Evolutionary conservation across 2,888 invertebrate species (phyloP).

Genomic region (Dascillus cervinus): DNA sequence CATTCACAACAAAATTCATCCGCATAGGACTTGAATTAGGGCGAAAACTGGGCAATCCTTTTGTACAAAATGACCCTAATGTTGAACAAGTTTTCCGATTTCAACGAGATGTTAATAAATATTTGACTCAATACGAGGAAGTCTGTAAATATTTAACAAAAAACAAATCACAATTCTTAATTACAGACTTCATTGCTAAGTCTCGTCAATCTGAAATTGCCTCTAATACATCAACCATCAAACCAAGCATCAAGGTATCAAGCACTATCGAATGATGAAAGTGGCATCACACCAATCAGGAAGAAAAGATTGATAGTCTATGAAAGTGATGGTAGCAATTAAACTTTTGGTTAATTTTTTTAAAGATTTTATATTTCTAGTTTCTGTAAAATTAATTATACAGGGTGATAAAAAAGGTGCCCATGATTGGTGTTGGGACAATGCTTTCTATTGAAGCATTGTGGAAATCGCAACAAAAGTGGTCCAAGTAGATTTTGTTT

Average conservation of each 20-base stretch:
- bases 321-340: not conserved
- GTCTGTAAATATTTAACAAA: slow-evolving; percentile 8
- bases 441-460: no score
- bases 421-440: no score
- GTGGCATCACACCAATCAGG: not conserved
- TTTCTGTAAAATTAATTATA: not conserved
- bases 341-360: not conserved
- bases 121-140: slow-evolving; percentile 8
- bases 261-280: slow-evolving; percentile 1
- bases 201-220: not conserved
- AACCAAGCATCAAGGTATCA: slow-evolving; percentile 4
- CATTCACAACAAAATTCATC: slow-evolving; percentile 2
- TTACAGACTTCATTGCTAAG: slow-evolving; percentile 7
- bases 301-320: not conserved
- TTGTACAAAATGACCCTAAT: slow-evolving; percentile 1
- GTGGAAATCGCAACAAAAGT: no score
- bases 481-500: no score
- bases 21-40: slow-evolving; percentile 1
- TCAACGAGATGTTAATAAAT: slow-evolving; percentile 6
- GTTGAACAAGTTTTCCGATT: slow-evolving; percentile 9
- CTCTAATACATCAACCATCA: slow-evolving; percentile 3
- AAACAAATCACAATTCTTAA: slow-evolving; percentile 4
- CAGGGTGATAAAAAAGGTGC: no score
- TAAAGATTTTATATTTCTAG: not conserved
- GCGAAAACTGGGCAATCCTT: slow-evolving; percentile 8